Conservation (phyloP, 1,140 invertebrate species). For the Cydia amplana region DNA sequence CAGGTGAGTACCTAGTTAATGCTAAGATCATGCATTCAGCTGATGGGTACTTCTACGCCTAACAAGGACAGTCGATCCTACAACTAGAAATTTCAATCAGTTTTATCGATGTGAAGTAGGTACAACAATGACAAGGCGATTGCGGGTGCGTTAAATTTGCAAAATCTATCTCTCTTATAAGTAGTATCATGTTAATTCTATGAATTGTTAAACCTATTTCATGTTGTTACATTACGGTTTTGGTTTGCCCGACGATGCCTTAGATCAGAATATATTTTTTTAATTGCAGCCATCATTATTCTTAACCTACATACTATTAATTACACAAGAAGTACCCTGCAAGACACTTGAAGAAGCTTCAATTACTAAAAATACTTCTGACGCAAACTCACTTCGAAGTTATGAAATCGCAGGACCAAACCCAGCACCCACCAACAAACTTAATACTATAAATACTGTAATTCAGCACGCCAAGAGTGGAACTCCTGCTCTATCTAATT, state of each 20-base stretch:
- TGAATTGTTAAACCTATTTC: no score
- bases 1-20: neutral
- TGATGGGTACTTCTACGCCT: neutral
- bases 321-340: neutral
- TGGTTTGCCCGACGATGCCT: no score
- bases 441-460: neutral
- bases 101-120: neutral
- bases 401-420: neutral
- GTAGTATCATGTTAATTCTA: neutral
- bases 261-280: neutral
- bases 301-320: neutral
- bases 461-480: no score
- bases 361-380: neutral
- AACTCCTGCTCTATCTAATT: neutral
- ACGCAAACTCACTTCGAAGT: neutral
- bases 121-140: neutral
- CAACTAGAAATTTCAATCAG: neutral
- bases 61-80: neutral
- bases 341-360: neutral
- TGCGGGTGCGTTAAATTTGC: neutral
- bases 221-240: no score
- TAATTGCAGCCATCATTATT: neutral
- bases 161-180: neutral
- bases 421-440: neutral
- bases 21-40: neutral